Evolutionary conservation across 2,797 vertebrate genomes (phyloP).

Genomic region (Aldrovandia affinis): DNA sequence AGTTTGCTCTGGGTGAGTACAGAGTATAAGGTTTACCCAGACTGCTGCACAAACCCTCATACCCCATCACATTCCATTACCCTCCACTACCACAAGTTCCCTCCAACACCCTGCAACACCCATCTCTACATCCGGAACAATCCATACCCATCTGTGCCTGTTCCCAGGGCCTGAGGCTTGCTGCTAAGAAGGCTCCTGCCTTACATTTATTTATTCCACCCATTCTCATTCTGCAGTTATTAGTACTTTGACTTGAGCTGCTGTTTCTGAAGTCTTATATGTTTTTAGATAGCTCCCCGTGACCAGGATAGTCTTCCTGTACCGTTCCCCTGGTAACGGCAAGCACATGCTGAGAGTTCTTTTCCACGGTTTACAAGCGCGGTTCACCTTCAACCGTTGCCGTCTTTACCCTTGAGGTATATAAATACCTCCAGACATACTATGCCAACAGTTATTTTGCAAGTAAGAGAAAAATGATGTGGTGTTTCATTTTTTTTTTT

Average conservation of each 20-base stretch:
- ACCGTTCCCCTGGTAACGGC: neutral
- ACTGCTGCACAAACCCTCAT: neutral
- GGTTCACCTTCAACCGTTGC: neutral
- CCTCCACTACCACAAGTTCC: neutral
- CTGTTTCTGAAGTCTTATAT: neutral
- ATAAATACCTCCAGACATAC: neutral
- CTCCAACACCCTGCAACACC: neutral
- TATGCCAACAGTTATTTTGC: constrained; percentile 2
- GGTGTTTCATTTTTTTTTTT: neutral
- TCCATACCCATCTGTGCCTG: neutral
- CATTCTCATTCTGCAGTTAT: neutral
- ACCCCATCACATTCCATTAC: neutral
- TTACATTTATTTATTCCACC: neutral
- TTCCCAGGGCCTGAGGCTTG: neutral
- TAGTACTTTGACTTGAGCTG: no score
- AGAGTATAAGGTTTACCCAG: neutral
- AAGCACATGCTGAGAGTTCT: neutral
- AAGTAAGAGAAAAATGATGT: neutral
- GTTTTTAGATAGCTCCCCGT: neutral
- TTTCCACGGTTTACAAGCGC: neutral
- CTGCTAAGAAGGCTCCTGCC: neutral
- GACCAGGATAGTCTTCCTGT: neutral
- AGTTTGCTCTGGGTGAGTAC: constrained; percentile 95
- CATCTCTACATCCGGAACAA: neutral
- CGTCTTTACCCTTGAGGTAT: neutral